Conservation (phyloP, 2,113 vertebrate genomes). For the Cercocebus atys region DNA sequence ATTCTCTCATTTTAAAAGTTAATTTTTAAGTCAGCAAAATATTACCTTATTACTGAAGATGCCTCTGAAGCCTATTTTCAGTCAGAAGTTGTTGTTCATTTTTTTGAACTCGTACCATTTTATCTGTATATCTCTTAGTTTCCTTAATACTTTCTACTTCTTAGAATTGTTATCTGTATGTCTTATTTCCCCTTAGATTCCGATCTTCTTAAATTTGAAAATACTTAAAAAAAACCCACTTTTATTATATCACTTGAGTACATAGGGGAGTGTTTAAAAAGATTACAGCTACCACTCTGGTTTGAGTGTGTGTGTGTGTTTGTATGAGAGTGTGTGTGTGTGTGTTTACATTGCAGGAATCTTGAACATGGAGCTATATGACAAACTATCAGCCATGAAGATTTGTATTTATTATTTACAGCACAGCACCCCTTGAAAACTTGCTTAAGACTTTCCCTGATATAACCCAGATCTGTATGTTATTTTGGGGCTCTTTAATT, state of each 20-base stretch:
- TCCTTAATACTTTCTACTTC: not conserved
- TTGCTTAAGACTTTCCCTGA: not conserved
- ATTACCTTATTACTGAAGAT: not conserved
- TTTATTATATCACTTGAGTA: not conserved
- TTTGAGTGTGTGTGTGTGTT: not conserved
- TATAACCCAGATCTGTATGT: not conserved
- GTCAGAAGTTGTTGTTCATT: not conserved
- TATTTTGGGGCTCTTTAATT: not conserved
- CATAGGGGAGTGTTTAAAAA: not conserved
- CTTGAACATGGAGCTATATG: not conserved
- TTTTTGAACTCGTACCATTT: not conserved
- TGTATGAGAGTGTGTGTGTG: not conserved
- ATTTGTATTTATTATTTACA: not conserved
- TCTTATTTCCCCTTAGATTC: not conserved
- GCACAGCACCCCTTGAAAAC: not conserved
- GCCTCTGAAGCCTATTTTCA: not conserved
- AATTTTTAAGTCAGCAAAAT: not conserved
- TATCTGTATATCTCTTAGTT: not conserved
- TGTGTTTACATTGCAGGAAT: not conserved
- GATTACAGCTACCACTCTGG: fast-evolving
- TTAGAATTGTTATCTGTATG: not conserved
- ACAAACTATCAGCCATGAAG: not conserved
- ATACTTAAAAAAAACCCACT: not conserved
- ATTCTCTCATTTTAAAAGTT: not conserved
- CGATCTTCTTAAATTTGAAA: not conserved